Evolutionary conservation across 2,797 vertebrate species (phyloP).

Genomic region (Sus cebifrons): DNA sequence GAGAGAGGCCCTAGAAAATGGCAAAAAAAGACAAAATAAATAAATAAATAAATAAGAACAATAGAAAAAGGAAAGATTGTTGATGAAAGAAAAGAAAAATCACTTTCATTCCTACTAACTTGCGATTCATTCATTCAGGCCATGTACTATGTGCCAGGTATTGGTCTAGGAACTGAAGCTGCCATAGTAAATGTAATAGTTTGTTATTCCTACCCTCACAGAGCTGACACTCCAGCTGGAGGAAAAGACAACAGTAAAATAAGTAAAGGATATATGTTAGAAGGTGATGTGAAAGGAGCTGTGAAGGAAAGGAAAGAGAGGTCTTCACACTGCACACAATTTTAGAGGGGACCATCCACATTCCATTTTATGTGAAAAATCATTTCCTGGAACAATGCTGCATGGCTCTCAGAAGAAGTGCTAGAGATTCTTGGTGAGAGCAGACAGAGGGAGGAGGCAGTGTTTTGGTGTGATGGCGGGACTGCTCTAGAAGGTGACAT

Average conservation of each 20-base stretch:
- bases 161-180: neutral
- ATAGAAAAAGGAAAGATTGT: slow-evolving; percentile 26
- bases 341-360: neutral
- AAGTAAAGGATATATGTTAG: neutral
- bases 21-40: too few species aligned
- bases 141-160: neutral
- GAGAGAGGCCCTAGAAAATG: too few species aligned
- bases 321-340: neutral
- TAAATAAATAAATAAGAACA: neutral
- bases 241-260: neutral
- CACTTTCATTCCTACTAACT: neutral
- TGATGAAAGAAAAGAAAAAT: slow-evolving; percentile 35
- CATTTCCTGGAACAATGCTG: neutral
- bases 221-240: neutral
- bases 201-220: neutral
- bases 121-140: slow-evolving; percentile 3
- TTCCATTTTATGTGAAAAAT: neutral
- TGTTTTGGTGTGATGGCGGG: neutral
- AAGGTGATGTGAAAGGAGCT: neutral
- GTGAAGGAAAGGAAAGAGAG: neutral
- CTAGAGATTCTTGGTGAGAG: neutral
- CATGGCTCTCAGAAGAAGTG: neutral
- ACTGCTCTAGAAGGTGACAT: neutral
- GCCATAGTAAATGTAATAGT: too few species aligned
- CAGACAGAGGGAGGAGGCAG: neutral